phyloP scores from a whole-genome alignment of 1,140 invertebrate genomes.

The Trigoniulus corallinus region DNA sequence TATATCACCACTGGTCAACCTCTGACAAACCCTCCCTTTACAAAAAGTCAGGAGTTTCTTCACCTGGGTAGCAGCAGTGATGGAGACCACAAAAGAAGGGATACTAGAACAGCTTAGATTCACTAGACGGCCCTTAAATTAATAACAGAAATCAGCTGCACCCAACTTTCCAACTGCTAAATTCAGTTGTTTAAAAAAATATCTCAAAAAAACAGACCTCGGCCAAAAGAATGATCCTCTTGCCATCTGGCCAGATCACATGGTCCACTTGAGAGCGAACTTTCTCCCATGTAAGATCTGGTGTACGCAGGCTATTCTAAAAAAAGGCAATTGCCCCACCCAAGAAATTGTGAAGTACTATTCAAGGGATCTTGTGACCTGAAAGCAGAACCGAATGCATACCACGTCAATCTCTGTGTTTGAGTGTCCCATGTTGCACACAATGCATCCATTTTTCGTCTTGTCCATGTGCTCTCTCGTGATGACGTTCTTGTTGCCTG shows the following conservation, averaged over 20 bases:
- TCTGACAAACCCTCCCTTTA: too few species aligned
- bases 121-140: slow-evolving; percentile 64
- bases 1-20: neutral
- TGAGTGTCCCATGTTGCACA: slow-evolving; percentile 97
- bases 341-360: neutral
- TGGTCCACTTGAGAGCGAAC: slow-evolving; percentile 94
- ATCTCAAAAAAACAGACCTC: slow-evolving; percentile 30
- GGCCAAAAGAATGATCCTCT: slow-evolving; percentile 69
- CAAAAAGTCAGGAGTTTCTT: neutral
- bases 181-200: neutral
- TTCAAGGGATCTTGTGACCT: neutral
- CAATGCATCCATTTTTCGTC: slow-evolving; percentile 90
- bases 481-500: slow-evolving; percentile 90
- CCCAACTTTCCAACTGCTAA: too few species aligned
- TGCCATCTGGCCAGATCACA: slow-evolving; percentile 88
- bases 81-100: slow-evolving; percentile 92
- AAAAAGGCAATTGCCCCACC: slow-evolving; percentile 16
- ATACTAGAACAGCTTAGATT: slow-evolving; percentile 94
- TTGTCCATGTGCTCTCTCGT: slow-evolving; percentile 89
- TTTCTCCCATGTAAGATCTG: slow-evolving; percentile 92
- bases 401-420: slow-evolving; percentile 97
- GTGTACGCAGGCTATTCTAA: slow-evolving; percentile 76
- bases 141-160: slow-evolving; percentile 10
- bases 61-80: slow-evolving; percentile 80
- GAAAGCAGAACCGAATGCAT: slow-evolving; percentile 33